Conservation (phyloP, 2,888 invertebrate genomes). For the Amaurobius ferox region DNA sequence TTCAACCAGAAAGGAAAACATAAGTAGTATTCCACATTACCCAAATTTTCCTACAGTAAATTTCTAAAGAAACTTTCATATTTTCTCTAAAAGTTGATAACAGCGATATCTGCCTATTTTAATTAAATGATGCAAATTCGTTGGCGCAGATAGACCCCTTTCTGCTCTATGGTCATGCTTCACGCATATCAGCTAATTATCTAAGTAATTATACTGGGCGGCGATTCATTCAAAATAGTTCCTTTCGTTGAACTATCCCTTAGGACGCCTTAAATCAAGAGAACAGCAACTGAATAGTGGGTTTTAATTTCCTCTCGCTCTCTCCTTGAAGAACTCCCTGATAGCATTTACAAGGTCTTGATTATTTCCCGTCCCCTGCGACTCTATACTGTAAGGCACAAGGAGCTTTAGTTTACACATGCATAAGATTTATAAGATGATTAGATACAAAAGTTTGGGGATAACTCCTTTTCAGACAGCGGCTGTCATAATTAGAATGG, state of each 20-base stretch:
- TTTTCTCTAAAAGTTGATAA: neutral
- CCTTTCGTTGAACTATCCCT: slow-evolving; percentile 42
- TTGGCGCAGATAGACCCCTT: slow-evolving; percentile 15
- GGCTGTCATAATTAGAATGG: neutral
- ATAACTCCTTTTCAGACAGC: neutral
- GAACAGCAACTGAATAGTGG: slow-evolving; percentile 32
- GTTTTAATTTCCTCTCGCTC: slow-evolving; percentile 39
- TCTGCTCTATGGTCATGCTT: slow-evolving; percentile 31
- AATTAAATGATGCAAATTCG: slow-evolving; percentile 52
- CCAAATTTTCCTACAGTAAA: too few species aligned
- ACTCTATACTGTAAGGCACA: slow-evolving; percentile 30
- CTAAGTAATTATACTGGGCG: slow-evolving; percentile 36
- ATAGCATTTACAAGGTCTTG: slow-evolving; percentile 36
- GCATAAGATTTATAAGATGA: slow-evolving; percentile 27
- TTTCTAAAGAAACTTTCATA: too few species aligned
- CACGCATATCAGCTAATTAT: slow-evolving; percentile 45
- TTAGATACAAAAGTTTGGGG: slow-evolving; percentile 48
- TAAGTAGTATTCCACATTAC: too few species aligned
- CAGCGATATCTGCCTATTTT: neutral
- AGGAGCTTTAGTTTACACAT: slow-evolving; percentile 34
- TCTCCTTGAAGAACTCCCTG: slow-evolving; percentile 21
- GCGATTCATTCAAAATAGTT: slow-evolving; percentile 29
- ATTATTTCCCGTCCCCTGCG: slow-evolving; percentile 31
- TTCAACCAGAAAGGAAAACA: too few species aligned
- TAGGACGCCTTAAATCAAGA: slow-evolving; percentile 48